A percentile compares a stretch with the other conserved stretches of the same genome.
Evolutionary conservation across 1,140 invertebrate genomes (phyloP).

Genomic region (Nilaparvata lugens): DNA sequence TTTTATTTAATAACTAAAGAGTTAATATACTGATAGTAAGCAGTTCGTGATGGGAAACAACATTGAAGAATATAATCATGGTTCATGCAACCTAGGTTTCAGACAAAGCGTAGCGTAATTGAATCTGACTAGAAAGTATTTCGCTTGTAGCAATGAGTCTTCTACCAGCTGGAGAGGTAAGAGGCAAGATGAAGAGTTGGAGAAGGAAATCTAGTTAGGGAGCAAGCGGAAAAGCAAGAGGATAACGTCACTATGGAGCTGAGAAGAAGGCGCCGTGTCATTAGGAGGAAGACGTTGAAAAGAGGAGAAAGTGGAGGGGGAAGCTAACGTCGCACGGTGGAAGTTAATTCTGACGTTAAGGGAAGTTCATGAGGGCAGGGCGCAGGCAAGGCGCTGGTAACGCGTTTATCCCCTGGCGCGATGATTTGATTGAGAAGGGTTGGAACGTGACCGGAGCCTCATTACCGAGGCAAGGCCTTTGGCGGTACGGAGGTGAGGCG

Average conservation of each 20-base stretch:
- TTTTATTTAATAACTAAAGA: too few relatives aligned
- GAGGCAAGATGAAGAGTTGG: not conserved
- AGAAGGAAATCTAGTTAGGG: not conserved
- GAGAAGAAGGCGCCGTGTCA: not conserved
- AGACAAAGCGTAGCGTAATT: too few relatives aligned
- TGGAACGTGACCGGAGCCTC: slow-evolving; percentile 13
- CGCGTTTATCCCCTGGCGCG: slow-evolving; percentile 12
- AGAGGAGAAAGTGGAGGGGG: not conserved
- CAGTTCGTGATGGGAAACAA: too few relatives aligned
- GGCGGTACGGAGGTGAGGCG: not conserved
- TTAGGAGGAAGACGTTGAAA: too few relatives aligned
- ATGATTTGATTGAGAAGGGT: slow-evolving; percentile 17
- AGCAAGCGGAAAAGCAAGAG: not conserved
- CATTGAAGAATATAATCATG: too few relatives aligned
- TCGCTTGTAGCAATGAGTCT: too few relatives aligned
- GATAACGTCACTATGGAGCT: not conserved
- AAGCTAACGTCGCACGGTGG: not conserved
- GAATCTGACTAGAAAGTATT: too few relatives aligned
- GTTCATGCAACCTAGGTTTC: too few relatives aligned
- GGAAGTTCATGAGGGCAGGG: not conserved
- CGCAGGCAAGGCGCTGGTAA: not conserved
- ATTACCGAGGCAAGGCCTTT: slow-evolving; percentile 1
- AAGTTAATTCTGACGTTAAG: slow-evolving; percentile 2
- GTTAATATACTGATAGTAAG: too few relatives aligned
- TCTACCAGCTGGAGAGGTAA: too few relatives aligned